A percentile compares a stretch with the other conserved stretches of the same genome.
Conservation (phyloP, 2,888 invertebrate species). For the Hermodice carunculata region DNA sequence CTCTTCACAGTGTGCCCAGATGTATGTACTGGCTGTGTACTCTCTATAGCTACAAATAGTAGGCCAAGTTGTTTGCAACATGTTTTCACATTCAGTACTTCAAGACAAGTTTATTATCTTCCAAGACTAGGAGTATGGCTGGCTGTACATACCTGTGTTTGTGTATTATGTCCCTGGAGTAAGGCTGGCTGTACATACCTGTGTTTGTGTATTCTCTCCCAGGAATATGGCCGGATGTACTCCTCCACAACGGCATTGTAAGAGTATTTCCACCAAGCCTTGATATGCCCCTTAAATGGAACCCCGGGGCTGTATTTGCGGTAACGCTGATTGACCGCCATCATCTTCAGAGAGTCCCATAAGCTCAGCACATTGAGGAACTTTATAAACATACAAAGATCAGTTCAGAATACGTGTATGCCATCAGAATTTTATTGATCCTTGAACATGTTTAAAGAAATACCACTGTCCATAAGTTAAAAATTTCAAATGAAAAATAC, state of each 20-base stretch:
- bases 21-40: too few species aligned
- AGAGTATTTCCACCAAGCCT: slow-evolving; percentile 84
- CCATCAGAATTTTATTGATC: neutral
- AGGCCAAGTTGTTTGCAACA: too few species aligned
- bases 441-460: too few species aligned
- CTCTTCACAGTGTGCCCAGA: too few species aligned
- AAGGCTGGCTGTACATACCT: slow-evolving; percentile 70
- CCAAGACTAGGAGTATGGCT: too few species aligned
- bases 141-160: too few species aligned
- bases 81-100: too few species aligned
- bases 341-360: slow-evolving; percentile 72
- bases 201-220: slow-evolving; percentile 79
- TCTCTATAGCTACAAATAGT: too few species aligned
- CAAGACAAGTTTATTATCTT: too few species aligned
- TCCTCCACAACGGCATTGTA: slow-evolving; percentile 80
- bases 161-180: too few species aligned
- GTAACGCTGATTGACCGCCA: slow-evolving; percentile 78
- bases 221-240: slow-evolving; percentile 80
- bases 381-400: slow-evolving; percentile 62
- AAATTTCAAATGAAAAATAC: too few species aligned
- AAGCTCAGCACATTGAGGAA: slow-evolving; percentile 75
- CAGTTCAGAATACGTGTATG: neutral
- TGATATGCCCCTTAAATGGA: slow-evolving; percentile 74
- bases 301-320: slow-evolving; percentile 77
- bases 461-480: too few species aligned